Percentiles rank a stretch among this genome's conserved stretches.
Conservation (phyloP, 2,113 vertebrate species). For the Suricata suricatta region DNA sequence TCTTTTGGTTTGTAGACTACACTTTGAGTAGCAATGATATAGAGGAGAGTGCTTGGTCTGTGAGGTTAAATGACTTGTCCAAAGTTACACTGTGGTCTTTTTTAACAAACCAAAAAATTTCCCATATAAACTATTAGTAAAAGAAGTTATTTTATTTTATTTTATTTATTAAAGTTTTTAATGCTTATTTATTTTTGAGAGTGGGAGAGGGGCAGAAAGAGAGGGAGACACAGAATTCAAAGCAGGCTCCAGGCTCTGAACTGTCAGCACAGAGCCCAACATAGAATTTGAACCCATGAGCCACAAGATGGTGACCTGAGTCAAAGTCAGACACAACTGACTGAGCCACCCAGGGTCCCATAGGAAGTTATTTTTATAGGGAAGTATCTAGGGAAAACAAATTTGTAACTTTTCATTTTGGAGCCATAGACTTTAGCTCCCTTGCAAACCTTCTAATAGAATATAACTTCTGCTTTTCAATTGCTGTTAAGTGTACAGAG, state of each 20-base stretch:
- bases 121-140: not conserved
- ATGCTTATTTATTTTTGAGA: too few relatives aligned
- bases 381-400: not conserved
- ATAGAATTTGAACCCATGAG: too few relatives aligned
- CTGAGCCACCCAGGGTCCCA: too few relatives aligned
- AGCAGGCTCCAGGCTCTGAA: too few relatives aligned
- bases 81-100: not conserved
- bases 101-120: not conserved
- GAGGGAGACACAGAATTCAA: too few relatives aligned
- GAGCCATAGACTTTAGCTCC: not conserved
- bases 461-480: not conserved
- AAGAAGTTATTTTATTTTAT: slow-evolving; percentile 30
- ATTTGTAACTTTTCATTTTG: slow-evolving; percentile 31
- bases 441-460: not conserved
- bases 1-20: slow-evolving; percentile 6
- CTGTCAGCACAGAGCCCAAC: too few relatives aligned
- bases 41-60: not conserved
- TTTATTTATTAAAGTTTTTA: too few relatives aligned
- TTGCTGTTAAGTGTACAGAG: not conserved
- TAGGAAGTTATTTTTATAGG: not conserved
- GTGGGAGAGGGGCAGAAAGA: too few relatives aligned
- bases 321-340: too few relatives aligned
- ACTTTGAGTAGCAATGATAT: slow-evolving; percentile 2
- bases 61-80: not conserved
- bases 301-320: too few relatives aligned